Conservation (phyloP, 2,797 vertebrate species). For the Tapirus indicus region DNA sequence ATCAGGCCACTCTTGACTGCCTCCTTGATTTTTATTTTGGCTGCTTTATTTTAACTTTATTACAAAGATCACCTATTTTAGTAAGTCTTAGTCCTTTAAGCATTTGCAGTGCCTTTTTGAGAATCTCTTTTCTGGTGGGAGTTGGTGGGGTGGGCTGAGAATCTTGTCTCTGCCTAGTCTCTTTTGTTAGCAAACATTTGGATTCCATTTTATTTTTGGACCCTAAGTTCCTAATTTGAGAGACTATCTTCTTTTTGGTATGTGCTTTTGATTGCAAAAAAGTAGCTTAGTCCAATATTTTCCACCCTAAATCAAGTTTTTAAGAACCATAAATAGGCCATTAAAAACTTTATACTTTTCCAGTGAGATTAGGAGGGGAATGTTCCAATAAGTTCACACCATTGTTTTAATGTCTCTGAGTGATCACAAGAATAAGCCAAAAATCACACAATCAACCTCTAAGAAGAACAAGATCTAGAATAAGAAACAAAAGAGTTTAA, state of each 20-base stretch:
- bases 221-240: conserved; percentile 67
- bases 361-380: conserved; percentile 77
- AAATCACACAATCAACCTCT: conserved; percentile 72
- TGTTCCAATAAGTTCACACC: conserved; percentile 79
- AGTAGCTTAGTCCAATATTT: conserved; percentile 72
- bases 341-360: conserved; percentile 81
- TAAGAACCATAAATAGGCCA: conserved; percentile 77
- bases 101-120: not conserved
- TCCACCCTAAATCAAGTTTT: conserved; percentile 82
- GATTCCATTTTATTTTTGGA: conserved; percentile 80
- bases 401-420: conserved; percentile 75
- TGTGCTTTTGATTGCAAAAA: conserved; percentile 79
- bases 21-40: not conserved
- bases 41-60: not conserved
- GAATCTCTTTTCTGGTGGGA: not conserved
- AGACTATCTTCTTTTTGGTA: conserved; percentile 79
- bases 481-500: conserved; percentile 56
- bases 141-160: not conserved
- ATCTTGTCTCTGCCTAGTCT: conserved; percentile 25
- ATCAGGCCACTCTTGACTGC: not conserved
- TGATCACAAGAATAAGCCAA: conserved; percentile 73
- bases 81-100: not conserved
- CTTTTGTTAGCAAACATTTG: conserved; percentile 73
- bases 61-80: not conserved
- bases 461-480: conserved; percentile 52